phyloP scores from a whole-genome alignment of 2,113 vertebrate species.

The Aix galericulata region DNA sequence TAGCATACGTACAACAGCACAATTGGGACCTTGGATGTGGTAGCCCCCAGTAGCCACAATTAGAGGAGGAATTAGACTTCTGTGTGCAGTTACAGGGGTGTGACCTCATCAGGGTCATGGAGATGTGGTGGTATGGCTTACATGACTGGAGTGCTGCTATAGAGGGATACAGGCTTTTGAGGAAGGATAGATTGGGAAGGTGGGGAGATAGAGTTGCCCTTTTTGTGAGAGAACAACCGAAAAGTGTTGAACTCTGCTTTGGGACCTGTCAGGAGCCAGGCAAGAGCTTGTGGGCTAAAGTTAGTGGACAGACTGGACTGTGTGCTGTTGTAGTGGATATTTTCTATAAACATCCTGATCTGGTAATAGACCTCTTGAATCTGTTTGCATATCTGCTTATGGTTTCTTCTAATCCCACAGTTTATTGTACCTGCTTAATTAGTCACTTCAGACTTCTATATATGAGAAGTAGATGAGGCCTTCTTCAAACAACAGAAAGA shows the following conservation, averaged over 20 bases:
- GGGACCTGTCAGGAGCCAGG: neutral
- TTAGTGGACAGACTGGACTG: neutral
- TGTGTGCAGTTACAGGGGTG: neutral
- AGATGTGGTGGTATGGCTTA: neutral
- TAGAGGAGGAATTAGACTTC: neutral
- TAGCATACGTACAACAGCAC: neutral
- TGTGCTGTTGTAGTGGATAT: accelerated
- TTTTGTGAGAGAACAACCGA: too few relatives aligned
- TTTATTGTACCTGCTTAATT: neutral
- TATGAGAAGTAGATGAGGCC: neutral
- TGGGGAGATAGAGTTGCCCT: neutral
- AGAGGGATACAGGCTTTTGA: neutral
- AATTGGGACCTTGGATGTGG: neutral
- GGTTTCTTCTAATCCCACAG: neutral
- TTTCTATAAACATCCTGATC: neutral
- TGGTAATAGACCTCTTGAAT: neutral
- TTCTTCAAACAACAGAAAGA: neutral
- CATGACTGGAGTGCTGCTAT: neutral
- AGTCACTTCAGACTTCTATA: neutral
- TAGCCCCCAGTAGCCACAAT: neutral
- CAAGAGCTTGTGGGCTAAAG: neutral
- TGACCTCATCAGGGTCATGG: neutral
- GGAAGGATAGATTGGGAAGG: neutral
- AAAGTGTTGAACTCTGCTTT: neutral
- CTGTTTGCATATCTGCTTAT: neutral